phyloP scores from a whole-genome alignment of 1,140 invertebrate genomes.

The Pseudomyrmex cubaensis region DNA sequence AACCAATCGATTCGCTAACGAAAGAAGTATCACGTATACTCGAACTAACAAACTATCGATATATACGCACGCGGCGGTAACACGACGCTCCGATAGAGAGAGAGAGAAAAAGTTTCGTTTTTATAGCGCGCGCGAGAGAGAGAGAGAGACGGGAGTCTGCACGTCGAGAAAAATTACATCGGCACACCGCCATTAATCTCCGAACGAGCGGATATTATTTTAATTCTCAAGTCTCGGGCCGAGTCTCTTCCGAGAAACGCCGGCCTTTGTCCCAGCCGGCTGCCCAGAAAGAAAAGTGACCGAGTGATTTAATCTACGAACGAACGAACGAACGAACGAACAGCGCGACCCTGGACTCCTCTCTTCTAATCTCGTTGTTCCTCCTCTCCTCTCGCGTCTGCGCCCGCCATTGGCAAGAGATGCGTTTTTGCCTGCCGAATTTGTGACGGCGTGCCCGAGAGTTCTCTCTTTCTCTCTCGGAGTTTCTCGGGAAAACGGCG shows the following conservation, averaged over 20 bases:
- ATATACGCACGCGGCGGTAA: not conserved
- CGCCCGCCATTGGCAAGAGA: conserved; percentile 46
- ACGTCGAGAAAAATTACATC: conserved; percentile 78
- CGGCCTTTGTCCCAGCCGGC: conserved; percentile 79
- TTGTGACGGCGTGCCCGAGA: conserved; percentile 24
- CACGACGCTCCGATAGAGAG: not conserved
- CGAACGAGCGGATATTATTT: conserved; percentile 82
- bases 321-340: conserved; percentile 69
- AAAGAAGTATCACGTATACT: not conserved
- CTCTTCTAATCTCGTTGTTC: conserved; percentile 49
- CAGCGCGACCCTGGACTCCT: conserved; percentile 65
- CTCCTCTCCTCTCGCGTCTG: conserved; percentile 43
- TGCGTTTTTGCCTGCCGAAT: conserved; percentile 67
- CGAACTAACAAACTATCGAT: conserved; percentile 7
- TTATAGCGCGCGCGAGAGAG: not conserved
- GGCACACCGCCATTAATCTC: conserved; percentile 81
- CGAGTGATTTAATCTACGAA: conserved; percentile 79
- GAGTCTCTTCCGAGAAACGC: conserved; percentile 79
- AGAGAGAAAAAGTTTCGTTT: not conserved
- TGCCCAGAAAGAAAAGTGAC: conserved; percentile 80
- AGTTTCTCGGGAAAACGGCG: conserved; percentile 45
- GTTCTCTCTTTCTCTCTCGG: too few relatives aligned
- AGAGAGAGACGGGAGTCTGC: conserved; percentile 24
- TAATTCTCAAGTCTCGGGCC: conserved; percentile 77
- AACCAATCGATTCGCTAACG: not conserved